Evolutionary conservation across 2,888 invertebrate species (phyloP).

Genomic region (Rhingia rostrata): DNA sequence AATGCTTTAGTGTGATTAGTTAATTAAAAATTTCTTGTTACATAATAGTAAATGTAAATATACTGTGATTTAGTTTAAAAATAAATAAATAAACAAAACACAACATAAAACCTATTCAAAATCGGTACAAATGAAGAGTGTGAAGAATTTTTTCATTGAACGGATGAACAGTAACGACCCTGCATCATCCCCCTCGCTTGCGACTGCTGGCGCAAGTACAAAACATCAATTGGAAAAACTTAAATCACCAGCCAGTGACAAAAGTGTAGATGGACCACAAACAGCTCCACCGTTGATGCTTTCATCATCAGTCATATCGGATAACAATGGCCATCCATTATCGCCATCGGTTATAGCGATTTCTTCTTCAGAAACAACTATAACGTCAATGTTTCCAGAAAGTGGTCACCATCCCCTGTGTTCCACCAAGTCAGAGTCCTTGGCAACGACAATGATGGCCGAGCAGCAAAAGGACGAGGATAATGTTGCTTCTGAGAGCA

Average conservation of each 20-base stretch:
- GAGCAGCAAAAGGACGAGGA: conserved; percentile 60
- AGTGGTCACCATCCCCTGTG: conserved; percentile 68
- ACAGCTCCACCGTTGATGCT: conserved; percentile 59
- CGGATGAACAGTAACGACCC: conserved; percentile 81
- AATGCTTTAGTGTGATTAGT: conserved; percentile 59
- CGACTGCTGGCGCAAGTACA: conserved; percentile 44
- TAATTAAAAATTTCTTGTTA: conserved; percentile 23
- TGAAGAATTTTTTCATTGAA: conserved; percentile 82
- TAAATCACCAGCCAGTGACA: conserved; percentile 48
- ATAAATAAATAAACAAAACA: conserved; percentile 10
- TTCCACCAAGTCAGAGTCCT: conserved; percentile 73
- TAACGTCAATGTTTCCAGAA: conserved; percentile 69
- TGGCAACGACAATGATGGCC: conserved; percentile 65
- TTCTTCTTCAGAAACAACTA: conserved; percentile 62
- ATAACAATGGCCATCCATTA: conserved; percentile 66
- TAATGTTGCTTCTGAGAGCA: conserved; percentile 40
- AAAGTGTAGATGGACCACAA: conserved; percentile 65
- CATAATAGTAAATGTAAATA: conserved; percentile 54
- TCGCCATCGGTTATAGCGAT: conserved; percentile 65
- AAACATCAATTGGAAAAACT: conserved; percentile 74
- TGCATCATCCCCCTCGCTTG: conserved; percentile 60
- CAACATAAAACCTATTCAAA: conserved; percentile 9
- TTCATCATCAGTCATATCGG: conserved; percentile 53
- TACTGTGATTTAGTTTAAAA: conserved; percentile 75
- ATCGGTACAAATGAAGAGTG: conserved; percentile 80